Evolutionary conservation across 1,140 invertebrate genomes (phyloP).

Genomic region (Ruditapes philippinarum): DNA sequence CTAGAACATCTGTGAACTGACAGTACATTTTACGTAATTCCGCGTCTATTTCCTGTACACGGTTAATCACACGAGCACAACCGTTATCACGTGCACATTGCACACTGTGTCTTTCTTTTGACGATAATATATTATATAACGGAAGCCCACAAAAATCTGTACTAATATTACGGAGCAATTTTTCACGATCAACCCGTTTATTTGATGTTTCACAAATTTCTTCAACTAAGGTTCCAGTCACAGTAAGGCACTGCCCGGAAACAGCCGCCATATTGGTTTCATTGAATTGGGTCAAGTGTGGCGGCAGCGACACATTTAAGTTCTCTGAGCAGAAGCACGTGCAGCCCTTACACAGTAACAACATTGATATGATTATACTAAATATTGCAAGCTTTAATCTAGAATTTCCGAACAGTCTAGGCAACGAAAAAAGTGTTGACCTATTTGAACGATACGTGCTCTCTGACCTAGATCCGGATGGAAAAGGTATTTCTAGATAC

Average conservation of each 20-base stretch:
- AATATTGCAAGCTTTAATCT: slow-evolving; percentile 25
- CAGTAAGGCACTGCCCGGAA: slow-evolving; percentile 41
- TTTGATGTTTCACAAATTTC: slow-evolving; percentile 17
- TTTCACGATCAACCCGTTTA: background rate
- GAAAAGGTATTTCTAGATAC: slow-evolving; percentile 12
- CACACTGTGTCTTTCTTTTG: slow-evolving; percentile 4
- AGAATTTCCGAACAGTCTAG: background rate
- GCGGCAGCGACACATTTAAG: background rate
- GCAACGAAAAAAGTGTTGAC: background rate
- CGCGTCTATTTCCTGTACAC: slow-evolving; percentile 6
- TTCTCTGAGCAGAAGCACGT: slow-evolving; percentile 20
- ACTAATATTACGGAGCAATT: background rate
- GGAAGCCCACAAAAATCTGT: slow-evolving; percentile 40
- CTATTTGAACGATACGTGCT: background rate
- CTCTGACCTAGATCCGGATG: background rate
- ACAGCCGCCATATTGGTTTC: slow-evolving; percentile 45
- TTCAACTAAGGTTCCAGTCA: slow-evolving; percentile 6
- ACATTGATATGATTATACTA: slow-evolving; percentile 17
- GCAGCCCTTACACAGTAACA: slow-evolving; percentile 46
- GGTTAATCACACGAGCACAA: slow-evolving; percentile 9
- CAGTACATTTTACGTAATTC: slow-evolving; percentile 34
- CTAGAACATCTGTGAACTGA: slow-evolving; percentile 14
- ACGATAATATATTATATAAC: slow-evolving; percentile 9
- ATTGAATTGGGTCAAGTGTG: slow-evolving; percentile 21
- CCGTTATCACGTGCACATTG: slow-evolving; percentile 28